Evolutionary conservation across 1,140 invertebrate genomes (phyloP).

Genomic region (Ephestia elutella): DNA sequence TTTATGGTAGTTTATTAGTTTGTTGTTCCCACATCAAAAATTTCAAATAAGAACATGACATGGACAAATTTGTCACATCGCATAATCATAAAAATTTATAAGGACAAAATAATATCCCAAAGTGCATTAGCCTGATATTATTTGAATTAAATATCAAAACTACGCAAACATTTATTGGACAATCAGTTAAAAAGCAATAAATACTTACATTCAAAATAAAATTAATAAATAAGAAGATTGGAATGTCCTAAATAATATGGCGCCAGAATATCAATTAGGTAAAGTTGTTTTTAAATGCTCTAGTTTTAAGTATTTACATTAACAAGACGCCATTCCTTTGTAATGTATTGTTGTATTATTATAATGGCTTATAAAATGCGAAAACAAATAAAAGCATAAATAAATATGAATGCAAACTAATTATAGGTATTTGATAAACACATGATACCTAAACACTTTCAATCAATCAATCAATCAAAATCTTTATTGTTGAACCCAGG

Average conservation of each 20-base stretch:
- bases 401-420: too few relatives aligned
- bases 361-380: neutral
- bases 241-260: neutral
- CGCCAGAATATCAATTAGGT: neutral
- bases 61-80: too few relatives aligned
- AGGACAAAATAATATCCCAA: neutral
- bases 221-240: neutral
- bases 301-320: neutral
- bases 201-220: neutral
- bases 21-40: too few relatives aligned
- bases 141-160: neutral
- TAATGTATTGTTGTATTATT: neutral
- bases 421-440: too few relatives aligned
- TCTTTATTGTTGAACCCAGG: too few relatives aligned
- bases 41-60: too few relatives aligned
- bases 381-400: neutral
- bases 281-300: neutral
- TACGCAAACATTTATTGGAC: neutral
- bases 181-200: neutral
- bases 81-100: neutral
- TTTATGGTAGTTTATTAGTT: too few relatives aligned
- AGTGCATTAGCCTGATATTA: neutral
- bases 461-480: too few relatives aligned
- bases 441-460: too few relatives aligned
- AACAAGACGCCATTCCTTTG: neutral